Conservation (phyloP, 2,888 invertebrate genomes). For the Synanthedon myopaeformis region DNA sequence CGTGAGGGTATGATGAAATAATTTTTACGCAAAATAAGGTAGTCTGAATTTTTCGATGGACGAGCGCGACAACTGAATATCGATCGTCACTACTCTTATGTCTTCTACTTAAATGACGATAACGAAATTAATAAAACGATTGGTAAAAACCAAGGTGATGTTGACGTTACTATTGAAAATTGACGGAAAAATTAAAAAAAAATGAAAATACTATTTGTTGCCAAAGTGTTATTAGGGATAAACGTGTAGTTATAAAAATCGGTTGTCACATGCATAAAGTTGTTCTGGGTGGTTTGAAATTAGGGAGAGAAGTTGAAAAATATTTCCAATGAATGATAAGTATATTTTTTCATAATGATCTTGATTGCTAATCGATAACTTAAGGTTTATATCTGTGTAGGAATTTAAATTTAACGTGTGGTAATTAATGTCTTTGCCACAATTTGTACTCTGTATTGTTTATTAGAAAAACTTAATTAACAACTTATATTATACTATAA, state of each 20-base stretch:
- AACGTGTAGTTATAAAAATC: constrained; percentile 64
- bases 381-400: constrained; percentile 69
- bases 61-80: constrained; percentile 28
- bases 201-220: constrained; percentile 63
- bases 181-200: constrained; percentile 37
- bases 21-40: constrained; percentile 21
- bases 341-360: constrained; percentile 70
- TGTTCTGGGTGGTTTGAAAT: constrained; percentile 65
- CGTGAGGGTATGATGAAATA: constrained; percentile 13
- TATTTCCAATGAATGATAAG: constrained; percentile 52
- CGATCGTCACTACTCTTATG: constrained; percentile 38
- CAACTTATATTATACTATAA: too few species aligned
- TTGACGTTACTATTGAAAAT: constrained; percentile 51
- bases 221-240: constrained; percentile 70
- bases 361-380: constrained; percentile 65
- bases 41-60: constrained; percentile 39
- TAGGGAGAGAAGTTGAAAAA: constrained; percentile 65
- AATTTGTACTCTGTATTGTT: constrained; percentile 27
- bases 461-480: constrained; percentile 6
- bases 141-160: constrained; percentile 40
- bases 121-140: constrained; percentile 32
- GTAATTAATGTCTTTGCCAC: constrained; percentile 46
- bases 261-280: constrained; percentile 69
- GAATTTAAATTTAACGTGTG: constrained; percentile 64
- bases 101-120: constrained; percentile 54